Evolutionary conservation across 2,113 vertebrate species (phyloP).

Genomic region (Hippolais icterina): DNA sequence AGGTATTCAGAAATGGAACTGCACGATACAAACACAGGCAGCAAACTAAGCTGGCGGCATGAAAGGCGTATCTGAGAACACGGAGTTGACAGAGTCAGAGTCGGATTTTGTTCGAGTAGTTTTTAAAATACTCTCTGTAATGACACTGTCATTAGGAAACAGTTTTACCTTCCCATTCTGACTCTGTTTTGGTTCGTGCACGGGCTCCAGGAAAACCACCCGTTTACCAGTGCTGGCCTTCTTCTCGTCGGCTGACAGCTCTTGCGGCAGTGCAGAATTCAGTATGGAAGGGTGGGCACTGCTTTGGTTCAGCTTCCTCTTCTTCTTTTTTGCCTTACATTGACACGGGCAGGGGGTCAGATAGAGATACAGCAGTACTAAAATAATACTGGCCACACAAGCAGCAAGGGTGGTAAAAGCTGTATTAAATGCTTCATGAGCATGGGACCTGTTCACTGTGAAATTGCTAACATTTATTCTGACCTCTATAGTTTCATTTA

Average conservation of each 20-base stretch:
- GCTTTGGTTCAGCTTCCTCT: conserved; percentile 68
- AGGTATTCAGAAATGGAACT: conserved; percentile 29
- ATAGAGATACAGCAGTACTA: conserved; percentile 88
- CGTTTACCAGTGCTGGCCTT: conserved; percentile 79
- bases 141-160: conserved; percentile 61
- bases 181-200: conserved; percentile 66
- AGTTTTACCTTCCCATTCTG: conserved; percentile 75
- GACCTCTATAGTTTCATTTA: conserved; percentile 74
- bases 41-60: conserved; percentile 61
- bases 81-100: conserved; percentile 67
- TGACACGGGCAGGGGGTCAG: conserved; percentile 83
- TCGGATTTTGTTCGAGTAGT: conserved; percentile 79
- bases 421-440: conserved; percentile 83
- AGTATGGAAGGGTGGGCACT: conserved; percentile 67
- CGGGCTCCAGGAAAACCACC: conserved; percentile 83
- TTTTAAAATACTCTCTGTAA: conserved; percentile 83
- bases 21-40: conserved; percentile 21
- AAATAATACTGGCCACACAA: conserved; percentile 84
- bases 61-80: conserved; percentile 75
- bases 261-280: conserved; percentile 59
- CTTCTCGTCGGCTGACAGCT: conserved; percentile 69
- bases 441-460: conserved; percentile 62
- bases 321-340: conserved; percentile 62
- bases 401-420: conserved; percentile 87
- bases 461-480: conserved; percentile 78